Conservation (phyloP, 1,140 invertebrate genomes). For the Bombus balteatus region DNA sequence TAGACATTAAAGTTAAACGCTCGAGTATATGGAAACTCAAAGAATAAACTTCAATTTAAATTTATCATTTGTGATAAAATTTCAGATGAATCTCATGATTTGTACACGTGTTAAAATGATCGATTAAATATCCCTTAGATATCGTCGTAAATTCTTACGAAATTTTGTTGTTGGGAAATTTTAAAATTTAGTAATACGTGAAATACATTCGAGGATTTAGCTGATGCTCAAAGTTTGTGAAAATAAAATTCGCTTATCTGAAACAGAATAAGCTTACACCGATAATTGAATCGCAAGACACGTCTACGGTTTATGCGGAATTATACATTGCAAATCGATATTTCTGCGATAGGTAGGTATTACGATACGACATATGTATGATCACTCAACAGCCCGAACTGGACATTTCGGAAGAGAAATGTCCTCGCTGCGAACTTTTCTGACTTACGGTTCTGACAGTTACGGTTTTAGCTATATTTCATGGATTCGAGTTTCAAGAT, state of each 20-base stretch:
- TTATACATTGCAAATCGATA: slow-evolving; percentile 20
- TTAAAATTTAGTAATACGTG: neutral
- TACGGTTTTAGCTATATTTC: neutral
- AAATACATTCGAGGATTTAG: neutral
- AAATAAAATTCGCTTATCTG: neutral
- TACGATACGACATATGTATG: neutral
- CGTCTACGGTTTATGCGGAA: neutral
- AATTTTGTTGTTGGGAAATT: neutral
- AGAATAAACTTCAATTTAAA: no score
- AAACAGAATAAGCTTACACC: neutral
- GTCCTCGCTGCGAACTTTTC: slow-evolving; percentile 10
- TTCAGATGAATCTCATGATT: neutral
- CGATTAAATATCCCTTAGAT: neutral
- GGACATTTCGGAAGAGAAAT: slow-evolving; percentile 21
- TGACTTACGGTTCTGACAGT: slow-evolving; percentile 18
- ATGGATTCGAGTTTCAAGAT: neutral
- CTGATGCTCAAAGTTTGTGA: neutral
- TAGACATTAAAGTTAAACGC: no score
- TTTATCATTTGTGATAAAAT: neutral
- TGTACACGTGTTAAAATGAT: neutral
- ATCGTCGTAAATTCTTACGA: neutral
- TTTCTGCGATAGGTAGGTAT: neutral
- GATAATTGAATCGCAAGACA: slow-evolving; percentile 13
- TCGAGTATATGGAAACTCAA: no score
- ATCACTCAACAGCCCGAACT: neutral